These are phyloP conservation scores for Lepas anatifera DNA, from an alignment of 2,888 invertebrate species.

Conservation along the genomic window DNA sequence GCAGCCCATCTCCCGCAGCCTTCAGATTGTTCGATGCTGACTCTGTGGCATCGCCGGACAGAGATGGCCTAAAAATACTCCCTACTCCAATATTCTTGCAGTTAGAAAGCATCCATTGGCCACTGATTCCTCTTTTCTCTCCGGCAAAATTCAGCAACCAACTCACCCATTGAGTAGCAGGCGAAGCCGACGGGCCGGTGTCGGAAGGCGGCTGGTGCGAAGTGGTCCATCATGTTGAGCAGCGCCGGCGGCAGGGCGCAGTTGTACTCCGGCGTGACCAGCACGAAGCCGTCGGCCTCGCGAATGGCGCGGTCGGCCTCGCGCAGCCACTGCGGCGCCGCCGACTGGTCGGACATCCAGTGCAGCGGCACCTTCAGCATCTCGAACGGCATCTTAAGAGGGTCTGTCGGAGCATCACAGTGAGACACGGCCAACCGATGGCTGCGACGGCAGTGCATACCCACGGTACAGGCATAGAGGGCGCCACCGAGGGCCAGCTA, in stretches of 20 bases:
- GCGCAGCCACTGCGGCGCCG: conserved; percentile 30
- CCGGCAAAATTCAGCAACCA: no score
- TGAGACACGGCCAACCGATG: no score
- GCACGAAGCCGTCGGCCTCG: conserved; percentile 35
- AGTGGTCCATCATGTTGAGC: conserved; percentile 37
- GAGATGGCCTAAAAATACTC: no score
- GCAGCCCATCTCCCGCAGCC: no score
- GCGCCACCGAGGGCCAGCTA: no score
- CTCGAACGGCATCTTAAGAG: conserved; percentile 29
- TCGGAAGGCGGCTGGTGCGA: conserved; percentile 33
- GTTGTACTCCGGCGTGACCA: conserved; percentile 36
- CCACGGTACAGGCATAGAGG: no score
- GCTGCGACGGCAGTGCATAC: no score
- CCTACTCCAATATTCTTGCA: no score
- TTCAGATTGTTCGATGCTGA: no score
- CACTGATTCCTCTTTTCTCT: no score
- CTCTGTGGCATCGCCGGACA: no score
- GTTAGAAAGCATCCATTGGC: no score
- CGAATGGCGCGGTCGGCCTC: conserved; percentile 29
- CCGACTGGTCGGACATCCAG: conserved; percentile 28
- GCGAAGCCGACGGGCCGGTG: conserved; percentile 32
- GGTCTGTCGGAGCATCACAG: neutral
- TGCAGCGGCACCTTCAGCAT: conserved; percentile 30
- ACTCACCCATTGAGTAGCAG: conserved; percentile 31
- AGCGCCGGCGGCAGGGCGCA: conserved; percentile 37